A percentile compares a stretch with the other conserved stretches of the same genome.
These are phyloP conservation scores for Neoniphon sammara DNA, from an alignment of 2,797 vertebrate species.

Conservation along the genomic window DNA sequence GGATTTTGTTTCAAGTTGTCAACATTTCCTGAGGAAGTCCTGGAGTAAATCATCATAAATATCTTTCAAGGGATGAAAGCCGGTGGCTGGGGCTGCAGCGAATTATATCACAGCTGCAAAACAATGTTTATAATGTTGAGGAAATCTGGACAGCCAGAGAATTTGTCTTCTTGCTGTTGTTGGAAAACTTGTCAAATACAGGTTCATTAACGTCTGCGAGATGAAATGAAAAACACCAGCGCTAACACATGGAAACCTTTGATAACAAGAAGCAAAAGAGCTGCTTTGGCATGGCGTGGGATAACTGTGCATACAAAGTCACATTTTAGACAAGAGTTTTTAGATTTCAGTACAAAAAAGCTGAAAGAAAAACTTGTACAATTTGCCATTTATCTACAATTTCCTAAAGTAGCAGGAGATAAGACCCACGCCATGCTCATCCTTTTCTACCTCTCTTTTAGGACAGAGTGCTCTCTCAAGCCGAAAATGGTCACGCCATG, in stretches of 20 bases:
- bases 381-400: neutral
- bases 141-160: conserved; percentile 24
- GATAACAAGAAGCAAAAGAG: neutral
- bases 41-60: conserved; percentile 78
- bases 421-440: neutral
- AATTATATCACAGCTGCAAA: conserved; percentile 40
- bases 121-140: conserved; percentile 45
- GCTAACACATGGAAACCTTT: neutral
- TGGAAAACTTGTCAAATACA: neutral
- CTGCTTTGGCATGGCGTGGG: neutral
- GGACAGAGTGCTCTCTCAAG: conserved; percentile 61
- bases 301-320: neutral
- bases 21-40: conserved; percentile 82
- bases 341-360: neutral
- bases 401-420: neutral
- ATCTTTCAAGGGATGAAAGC: conserved; percentile 68
- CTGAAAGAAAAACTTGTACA: neutral
- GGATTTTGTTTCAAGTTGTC: conserved; percentile 80
- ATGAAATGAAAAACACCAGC: neutral
- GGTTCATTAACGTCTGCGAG: neutral
- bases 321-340: neutral
- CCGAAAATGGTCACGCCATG: conserved; percentile 73
- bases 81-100: conserved; percentile 28
- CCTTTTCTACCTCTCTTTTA: conserved; percentile 35
- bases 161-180: conserved; percentile 25